Evolutionary conservation across 1,140 invertebrate genomes (phyloP).

Genomic region (Aphidius gifuensis): DNA sequence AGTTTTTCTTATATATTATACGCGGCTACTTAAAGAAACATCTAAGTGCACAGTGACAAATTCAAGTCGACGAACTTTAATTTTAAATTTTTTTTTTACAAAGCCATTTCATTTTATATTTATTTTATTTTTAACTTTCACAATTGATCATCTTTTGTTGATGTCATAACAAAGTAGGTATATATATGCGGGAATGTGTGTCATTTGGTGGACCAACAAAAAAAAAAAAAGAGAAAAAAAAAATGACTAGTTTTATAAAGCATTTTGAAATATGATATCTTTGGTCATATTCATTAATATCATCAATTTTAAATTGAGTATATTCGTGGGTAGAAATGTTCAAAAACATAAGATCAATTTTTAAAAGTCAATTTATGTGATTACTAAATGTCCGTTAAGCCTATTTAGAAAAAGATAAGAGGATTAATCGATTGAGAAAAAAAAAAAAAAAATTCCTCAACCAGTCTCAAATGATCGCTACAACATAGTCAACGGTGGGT

Average conservation of each 20-base stretch:
- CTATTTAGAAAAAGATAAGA: conserved; percentile 30
- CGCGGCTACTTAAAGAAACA: conserved; percentile 11
- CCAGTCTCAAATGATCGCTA: too few species aligned
- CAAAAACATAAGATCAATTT: conserved; percentile 14
- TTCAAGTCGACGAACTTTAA: conserved; percentile 22
- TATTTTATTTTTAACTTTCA: conserved; percentile 4
- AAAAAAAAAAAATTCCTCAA: conserved; percentile 3
- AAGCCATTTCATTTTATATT: not conserved
- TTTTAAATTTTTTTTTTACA: conserved; percentile 6
- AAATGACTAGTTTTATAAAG: not conserved
- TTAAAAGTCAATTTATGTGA: conserved; percentile 22
- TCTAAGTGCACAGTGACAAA: conserved; percentile 17
- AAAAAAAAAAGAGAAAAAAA: not conserved
- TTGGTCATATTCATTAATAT: too few species aligned
- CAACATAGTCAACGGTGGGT: too few species aligned
- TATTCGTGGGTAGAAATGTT: too few species aligned
- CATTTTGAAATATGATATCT: too few species aligned
- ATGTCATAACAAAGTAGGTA: not conserved
- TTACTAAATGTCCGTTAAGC: conserved; percentile 23
- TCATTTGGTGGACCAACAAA: not conserved
- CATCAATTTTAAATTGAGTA: too few species aligned
- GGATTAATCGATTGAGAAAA: conserved; percentile 24
- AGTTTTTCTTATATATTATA: not conserved
- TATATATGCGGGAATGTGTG: conserved; percentile 3
- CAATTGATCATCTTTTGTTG: conserved; percentile 13